Conservation (phyloP, 2,113 vertebrate genomes). For the Tragelaphus imberbis region DNA sequence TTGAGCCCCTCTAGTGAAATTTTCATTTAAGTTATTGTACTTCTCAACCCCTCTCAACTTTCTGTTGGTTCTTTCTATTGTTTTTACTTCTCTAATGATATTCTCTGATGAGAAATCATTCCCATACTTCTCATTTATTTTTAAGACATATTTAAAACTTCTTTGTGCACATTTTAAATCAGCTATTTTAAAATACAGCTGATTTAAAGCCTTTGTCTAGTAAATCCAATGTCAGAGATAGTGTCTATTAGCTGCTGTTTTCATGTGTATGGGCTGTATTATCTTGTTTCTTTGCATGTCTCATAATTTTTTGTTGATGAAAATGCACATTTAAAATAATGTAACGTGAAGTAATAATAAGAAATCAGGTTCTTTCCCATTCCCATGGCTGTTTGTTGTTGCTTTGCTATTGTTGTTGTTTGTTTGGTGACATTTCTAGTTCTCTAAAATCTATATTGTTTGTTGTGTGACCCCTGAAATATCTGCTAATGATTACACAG, state of each 20-base stretch:
- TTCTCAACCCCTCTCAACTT: not conserved
- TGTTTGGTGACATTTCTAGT: not conserved
- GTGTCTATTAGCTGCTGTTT: not conserved
- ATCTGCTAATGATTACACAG: not conserved
- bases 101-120: not conserved
- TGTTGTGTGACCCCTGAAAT: not conserved
- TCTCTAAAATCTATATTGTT: not conserved
- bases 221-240: not conserved
- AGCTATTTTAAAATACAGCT: not conserved
- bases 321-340: not conserved
- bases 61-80: not conserved
- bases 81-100: not conserved
- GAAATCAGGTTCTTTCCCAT: not conserved
- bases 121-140: not conserved
- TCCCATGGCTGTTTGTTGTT: not conserved
- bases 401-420: not conserved
- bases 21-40: not conserved
- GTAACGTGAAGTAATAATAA: not conserved
- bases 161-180: not conserved
- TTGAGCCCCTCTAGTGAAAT: not conserved
- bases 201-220: not conserved
- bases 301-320: not conserved
- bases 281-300: not conserved
- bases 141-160: not conserved
- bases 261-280: not conserved